Base-by-base conservation (phyloP, 2,113 vertebrate genomes). In the Vanacampus margaritifer region DNA sequence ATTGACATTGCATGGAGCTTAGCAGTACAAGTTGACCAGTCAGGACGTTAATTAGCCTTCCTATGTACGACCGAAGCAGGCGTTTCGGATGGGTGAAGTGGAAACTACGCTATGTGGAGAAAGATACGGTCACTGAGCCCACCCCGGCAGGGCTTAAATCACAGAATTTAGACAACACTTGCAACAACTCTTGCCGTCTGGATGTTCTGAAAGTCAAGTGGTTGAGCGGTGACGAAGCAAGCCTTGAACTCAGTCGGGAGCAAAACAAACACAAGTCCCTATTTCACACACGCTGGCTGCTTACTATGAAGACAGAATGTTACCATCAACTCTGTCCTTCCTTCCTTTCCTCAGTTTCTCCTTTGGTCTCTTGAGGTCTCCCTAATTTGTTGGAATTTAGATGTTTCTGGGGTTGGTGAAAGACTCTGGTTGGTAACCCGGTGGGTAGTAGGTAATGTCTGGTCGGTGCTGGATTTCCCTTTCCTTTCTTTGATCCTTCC, bases 81-180 rank as follows among this genome's bases (percentile, higher is more conserved):
- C 35, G 67, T 64, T 53, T 57, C 64, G 63, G 37, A 76, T 61
- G 51, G 71, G 75, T 68, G 68, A 45, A 56, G 46, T 73, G 68
- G 79, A 86, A 85, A 87, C 69, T 73, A 73, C 86, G 82, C 68
- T 51, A 37, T 74, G 69, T 71, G 39, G 74, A 46, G 76, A 76
- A 78, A 50, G 28, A 85, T 62, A 45, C 39, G 82, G 79, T 83
- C 80, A 82, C 28, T 12, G 37, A 46, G 72, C 39, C 85, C 56
- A 50, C 46, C 46, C 46, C 46, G 10, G 46, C 21, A 48, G 69
- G 69, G 74, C 59, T 85, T 88, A 88, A 89, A 86, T 89, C 86
- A 84, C 37, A 5, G 14, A 6, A 56, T 17, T 32, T 28, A 17
- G 14, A 32, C 14, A 56, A 28, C 24, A 16, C n/a, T 54, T 4